Conservation (phyloP, 2,113 vertebrate genomes). For the Scopus umbretta region DNA sequence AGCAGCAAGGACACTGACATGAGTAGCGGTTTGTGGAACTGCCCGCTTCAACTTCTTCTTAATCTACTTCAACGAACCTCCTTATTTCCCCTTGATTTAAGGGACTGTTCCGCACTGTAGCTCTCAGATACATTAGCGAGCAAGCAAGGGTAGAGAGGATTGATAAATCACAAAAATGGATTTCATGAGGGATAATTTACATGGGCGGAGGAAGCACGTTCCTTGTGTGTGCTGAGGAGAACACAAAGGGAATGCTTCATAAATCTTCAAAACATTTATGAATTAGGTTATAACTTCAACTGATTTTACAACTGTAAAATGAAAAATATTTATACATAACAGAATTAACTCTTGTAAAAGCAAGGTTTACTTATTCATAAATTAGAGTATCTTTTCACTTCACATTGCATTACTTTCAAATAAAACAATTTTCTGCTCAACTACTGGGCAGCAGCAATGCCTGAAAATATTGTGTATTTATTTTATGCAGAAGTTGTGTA, state of each 20-base stretch:
- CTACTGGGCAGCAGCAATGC: neutral
- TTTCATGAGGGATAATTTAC: constrained; percentile 27
- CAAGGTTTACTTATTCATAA: neutral
- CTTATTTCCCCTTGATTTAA: constrained; percentile 32
- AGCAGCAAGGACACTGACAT: accelerated
- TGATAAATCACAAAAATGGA: constrained; percentile 55
- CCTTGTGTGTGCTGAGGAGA: neutral
- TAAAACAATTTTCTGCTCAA: neutral
- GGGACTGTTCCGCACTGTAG: neutral
- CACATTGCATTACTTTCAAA: neutral
- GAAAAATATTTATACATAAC: neutral
- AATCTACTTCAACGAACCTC: neutral
- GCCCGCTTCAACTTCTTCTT: neutral
- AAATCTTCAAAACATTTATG: neutral
- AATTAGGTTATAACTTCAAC: neutral
- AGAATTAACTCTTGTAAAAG: constrained; percentile 10
- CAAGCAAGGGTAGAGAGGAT: neutral
- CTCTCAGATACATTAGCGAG: constrained; percentile 28
- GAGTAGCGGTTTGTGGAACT: neutral
- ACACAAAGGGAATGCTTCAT: neutral
- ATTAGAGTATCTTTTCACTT: neutral
- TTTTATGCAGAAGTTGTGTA: neutral
- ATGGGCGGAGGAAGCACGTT: neutral
- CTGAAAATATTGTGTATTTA: neutral
- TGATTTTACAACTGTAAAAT: neutral